These are phyloP conservation scores for Trachymyrmex septentrionalis DNA, from an alignment of 1,140 invertebrate genomes.

Conservation along the genomic window DNA sequence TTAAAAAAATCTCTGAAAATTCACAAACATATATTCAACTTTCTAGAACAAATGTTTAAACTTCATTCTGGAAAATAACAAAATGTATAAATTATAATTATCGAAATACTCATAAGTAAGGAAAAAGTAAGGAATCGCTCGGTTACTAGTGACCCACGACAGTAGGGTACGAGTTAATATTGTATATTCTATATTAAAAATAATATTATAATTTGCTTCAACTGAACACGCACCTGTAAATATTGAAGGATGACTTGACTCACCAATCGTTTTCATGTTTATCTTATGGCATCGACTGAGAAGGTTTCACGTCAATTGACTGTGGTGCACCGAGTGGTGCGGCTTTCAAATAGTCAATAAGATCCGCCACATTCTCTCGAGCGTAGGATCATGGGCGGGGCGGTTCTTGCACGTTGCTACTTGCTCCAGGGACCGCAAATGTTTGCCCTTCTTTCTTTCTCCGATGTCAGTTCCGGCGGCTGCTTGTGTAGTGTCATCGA, in stretches of 20 bases:
- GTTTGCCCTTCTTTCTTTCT: constrained; percentile 67
- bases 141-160: no score
- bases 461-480: constrained; percentile 38
- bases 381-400: constrained; percentile 69
- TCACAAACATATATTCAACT: no score
- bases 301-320: constrained; percentile 58
- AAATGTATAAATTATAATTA: no score
- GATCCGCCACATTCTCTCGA: constrained; percentile 75
- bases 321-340: constrained; percentile 54
- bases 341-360: constrained; percentile 75
- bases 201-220: neutral
- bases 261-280: neutral
- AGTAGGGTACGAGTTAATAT: neutral
- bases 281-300: neutral
- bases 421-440: constrained; percentile 69
- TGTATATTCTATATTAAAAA: neutral
- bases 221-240: neutral
- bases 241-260: neutral
- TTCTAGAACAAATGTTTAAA: no score
- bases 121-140: no score
- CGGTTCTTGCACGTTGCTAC: constrained; percentile 74
- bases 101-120: no score
- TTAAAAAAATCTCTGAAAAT: no score
- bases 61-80: no score
- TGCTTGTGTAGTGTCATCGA: constrained; percentile 68